Evolutionary conservation across 2,113 vertebrate genomes (phyloP), one percentile per base, ranked within the genome.

Genomic region (Larimichthys polyactis): DNA sequence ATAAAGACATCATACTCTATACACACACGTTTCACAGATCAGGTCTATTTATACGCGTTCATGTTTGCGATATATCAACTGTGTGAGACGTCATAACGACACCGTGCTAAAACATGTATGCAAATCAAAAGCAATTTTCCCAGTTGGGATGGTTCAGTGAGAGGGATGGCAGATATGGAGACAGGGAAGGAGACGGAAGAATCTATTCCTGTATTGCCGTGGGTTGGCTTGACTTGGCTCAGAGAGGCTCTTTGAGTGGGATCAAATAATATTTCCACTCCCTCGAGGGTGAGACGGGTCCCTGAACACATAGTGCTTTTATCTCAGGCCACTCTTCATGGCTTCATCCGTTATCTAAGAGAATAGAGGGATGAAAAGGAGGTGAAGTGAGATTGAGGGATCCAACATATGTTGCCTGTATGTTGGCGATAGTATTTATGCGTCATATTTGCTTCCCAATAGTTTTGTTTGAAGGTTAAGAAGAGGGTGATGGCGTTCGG

Each of bases 181-280:
- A 62, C 32, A 55, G 72, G 64, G 49, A 71, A 67, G 54, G 66
- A 84, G 51, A 86, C 62, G 65, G 62, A 75, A 65, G 72, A 71
- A 88, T 91, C 79, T 92, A 88, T 93, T 92, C 84, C 76, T 80
- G 90, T 85, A 75, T 84, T 84, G 85, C 87, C 59, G 71, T 83
- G 67, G 84, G 92, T 77, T 57, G 70, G 62, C 60, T 87, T 79
- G 67, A 77, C 81, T 83, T 87, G 85, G 87, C 81, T 78, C 60
- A 60, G 58, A 75, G 77, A 79, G 78, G 72, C 63, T 89, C 72
- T 84, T 79, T 90, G 85, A 92, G 87, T 82, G 83, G 90, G 90
- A 93, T 94, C 86, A 93, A 94, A 91, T 90, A 81, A 80, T 91
- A 76, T 80, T 79, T 84, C 71, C 57, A 52, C 60, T 84, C 86